Conservation (phyloP, 2,797 vertebrate genomes). For the Platalea minor region DNA sequence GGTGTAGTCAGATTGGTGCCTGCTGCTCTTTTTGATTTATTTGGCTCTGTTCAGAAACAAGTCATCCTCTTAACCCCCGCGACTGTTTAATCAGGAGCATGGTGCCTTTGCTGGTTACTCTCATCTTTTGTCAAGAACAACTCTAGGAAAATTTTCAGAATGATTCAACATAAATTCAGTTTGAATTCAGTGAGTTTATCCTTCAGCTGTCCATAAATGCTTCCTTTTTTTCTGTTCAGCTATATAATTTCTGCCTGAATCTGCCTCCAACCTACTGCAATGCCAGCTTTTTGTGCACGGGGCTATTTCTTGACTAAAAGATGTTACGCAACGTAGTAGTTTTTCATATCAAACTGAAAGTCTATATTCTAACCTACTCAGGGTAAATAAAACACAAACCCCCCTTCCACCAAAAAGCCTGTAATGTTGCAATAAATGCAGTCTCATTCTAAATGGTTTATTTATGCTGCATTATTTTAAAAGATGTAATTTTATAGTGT, state of each 20-base stretch:
- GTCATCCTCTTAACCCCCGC: background rate
- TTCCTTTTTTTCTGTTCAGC: slow-evolving; percentile 10
- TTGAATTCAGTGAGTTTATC: background rate
- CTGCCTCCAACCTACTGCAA: slow-evolving; percentile 54
- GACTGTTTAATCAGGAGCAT: slow-evolving; percentile 30
- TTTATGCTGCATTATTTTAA: slow-evolving; percentile 75
- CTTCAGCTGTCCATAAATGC: background rate
- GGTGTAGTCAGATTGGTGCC: background rate
- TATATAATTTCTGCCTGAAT: slow-evolving; percentile 44
- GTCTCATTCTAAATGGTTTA: slow-evolving; percentile 76
- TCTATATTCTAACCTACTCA: slow-evolving; percentile 76
- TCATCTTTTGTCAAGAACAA: slow-evolving; percentile 25
- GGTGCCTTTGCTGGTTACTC: slow-evolving; percentile 57
- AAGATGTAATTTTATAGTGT: slow-evolving; percentile 67
- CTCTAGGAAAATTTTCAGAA: background rate
- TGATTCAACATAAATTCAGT: background rate
- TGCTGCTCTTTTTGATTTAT: slow-evolving; percentile 7
- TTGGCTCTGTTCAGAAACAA: slow-evolving; percentile 20
- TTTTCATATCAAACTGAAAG: slow-evolving; percentile 65
- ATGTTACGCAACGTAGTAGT: slow-evolving; percentile 45
- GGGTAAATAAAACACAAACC: slow-evolving; percentile 76
- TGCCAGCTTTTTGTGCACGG: slow-evolving; percentile 64
- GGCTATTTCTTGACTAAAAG: slow-evolving; percentile 63
- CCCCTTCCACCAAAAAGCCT: slow-evolving; percentile 79
- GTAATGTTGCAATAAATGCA: slow-evolving; percentile 79